Conservation (phyloP, 2,888 invertebrate genomes). For the Salpingus planirostris region DNA sequence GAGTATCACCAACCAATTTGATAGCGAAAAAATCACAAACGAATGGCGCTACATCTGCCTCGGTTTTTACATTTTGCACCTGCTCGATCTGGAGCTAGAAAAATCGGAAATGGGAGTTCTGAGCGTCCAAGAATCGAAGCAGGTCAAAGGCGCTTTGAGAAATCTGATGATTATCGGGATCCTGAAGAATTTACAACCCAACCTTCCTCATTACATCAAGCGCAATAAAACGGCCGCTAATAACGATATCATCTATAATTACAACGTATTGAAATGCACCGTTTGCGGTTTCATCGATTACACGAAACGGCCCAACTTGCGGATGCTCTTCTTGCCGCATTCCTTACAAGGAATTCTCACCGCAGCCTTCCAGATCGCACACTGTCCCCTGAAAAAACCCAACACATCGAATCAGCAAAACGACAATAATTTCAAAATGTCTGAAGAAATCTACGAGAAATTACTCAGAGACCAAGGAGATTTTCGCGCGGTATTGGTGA, state of each 20-base stretch:
- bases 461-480: conserved; percentile 45
- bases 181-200: conserved; percentile 55
- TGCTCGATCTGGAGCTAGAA: conserved; percentile 26
- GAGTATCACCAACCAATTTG: no score
- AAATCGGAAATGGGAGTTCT: conserved; percentile 40
- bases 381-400: conserved; percentile 60
- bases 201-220: conserved; percentile 22
- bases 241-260: conserved; percentile 42
- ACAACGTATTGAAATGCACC: conserved; percentile 45
- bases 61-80: conserved; percentile 41
- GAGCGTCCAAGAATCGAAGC: conserved; percentile 59
- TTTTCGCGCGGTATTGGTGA: conserved; percentile 45
- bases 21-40: conserved; percentile 14
- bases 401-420: conserved; percentile 38
- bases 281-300: conserved; percentile 45
- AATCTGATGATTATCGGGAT: conserved; percentile 58
- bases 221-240: conserved; percentile 9
- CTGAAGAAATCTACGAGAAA: conserved; percentile 46
- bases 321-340: conserved; percentile 48
- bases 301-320: conserved; percentile 45
- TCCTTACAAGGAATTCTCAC: conserved; percentile 55
- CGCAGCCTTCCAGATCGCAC: conserved; percentile 58
- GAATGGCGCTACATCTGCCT: conserved; percentile 43
- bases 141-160: conserved; percentile 53
- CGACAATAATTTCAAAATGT: conserved; percentile 44